Conservation (phyloP, 1,140 invertebrate genomes). For the Ceratoteleas bidentatus region DNA sequence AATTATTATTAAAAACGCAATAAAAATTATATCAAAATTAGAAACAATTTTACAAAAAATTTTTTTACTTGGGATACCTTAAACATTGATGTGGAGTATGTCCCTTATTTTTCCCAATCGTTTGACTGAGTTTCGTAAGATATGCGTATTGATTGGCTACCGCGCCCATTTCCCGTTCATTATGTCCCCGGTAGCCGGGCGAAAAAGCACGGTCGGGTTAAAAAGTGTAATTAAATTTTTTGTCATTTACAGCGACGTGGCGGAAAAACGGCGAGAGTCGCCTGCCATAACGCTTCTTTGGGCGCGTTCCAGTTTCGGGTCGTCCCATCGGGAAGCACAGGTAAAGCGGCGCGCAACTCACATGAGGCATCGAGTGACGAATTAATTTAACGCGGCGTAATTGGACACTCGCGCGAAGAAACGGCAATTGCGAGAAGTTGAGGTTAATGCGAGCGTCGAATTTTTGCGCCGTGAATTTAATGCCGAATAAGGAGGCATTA, state of each 20-base stretch:
- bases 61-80: too few species aligned
- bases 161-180: conserved; percentile 33
- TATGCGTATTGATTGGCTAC: conserved; percentile 38
- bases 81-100: too few species aligned
- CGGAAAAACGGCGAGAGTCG: conserved; percentile 35
- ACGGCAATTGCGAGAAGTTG: conserved; percentile 7
- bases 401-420: conserved; percentile 29
- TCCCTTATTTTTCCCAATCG: too few species aligned
- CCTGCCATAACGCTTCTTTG: too few species aligned
- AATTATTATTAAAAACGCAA: too few species aligned
- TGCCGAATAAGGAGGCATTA: conserved; percentile 1
- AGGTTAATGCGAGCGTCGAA: not conserved
- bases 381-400: conserved; percentile 44
- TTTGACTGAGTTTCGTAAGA: conserved; percentile 18
- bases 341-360: conserved; percentile 37
- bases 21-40: too few species aligned
- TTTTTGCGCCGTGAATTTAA: conserved; percentile 19
- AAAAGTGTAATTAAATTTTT: conserved; percentile 60
- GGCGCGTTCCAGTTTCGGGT: not conserved
- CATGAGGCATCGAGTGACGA: conserved; percentile 53
- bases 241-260: conserved; percentile 59
- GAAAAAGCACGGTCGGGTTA: conserved; percentile 4
- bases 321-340: conserved; percentile 22
- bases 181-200: not conserved
- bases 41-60: too few species aligned